Conservation (phyloP, 2,888 invertebrate genomes). For the Troilus luridus region DNA sequence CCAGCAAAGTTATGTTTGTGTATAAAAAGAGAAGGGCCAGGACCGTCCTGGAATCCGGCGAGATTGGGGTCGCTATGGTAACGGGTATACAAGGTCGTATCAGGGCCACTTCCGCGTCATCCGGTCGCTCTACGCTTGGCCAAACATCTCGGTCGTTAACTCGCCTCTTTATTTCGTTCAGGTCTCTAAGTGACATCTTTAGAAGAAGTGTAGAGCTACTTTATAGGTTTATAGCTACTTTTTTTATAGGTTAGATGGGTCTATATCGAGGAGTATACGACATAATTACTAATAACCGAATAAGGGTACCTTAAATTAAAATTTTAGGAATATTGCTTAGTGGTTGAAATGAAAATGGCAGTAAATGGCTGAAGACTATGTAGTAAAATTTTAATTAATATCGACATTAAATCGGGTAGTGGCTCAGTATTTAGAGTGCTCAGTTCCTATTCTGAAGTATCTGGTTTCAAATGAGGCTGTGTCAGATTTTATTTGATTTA, state of each 20-base stretch:
- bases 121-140: conserved; percentile 30
- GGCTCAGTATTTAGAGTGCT: no score
- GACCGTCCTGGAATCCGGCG: conserved; percentile 53
- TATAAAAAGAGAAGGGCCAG: conserved; percentile 43
- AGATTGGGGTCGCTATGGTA: conserved; percentile 56
- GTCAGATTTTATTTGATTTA: no score
- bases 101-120: conserved; percentile 47
- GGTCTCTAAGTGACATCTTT: neutral
- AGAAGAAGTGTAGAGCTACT: neutral
- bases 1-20: conserved; percentile 14
- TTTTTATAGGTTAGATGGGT: neutral
- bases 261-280: neutral
- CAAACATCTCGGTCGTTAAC: conserved; percentile 27
- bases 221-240: neutral
- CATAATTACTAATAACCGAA: neutral
- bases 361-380: no score
- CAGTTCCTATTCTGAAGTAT: no score
- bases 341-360: no score
- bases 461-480: no score
- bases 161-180: neutral
- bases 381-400: no score
- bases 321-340: no score
- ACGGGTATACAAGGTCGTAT: conserved; percentile 54
- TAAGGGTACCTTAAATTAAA: neutral
- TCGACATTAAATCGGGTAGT: no score